Percentiles rank a stretch among this genome's conserved stretches.
phyloP scores from a whole-genome alignment of 1,140 invertebrate genomes.

The Drosophila eugracilis region DNA sequence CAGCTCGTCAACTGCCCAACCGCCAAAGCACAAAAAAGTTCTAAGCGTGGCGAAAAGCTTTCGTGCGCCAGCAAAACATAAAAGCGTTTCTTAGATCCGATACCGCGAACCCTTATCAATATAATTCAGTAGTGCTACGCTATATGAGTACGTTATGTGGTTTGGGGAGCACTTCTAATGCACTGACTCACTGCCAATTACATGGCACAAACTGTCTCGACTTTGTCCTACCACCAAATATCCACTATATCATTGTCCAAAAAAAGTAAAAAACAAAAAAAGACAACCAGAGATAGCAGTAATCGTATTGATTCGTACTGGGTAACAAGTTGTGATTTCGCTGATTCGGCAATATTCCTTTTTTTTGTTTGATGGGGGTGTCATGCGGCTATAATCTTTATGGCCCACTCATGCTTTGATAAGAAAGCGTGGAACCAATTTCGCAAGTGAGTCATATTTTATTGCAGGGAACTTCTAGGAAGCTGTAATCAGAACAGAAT shows the following conservation, averaged over 20 bases:
- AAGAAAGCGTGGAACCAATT: conserved; percentile 31
- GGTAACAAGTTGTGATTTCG: conserved; percentile 37
- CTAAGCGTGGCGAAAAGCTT: conserved; percentile 62
- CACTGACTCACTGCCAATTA: conserved; percentile 31
- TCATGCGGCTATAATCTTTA: conserved; percentile 38
- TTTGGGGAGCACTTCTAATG: conserved; percentile 10
- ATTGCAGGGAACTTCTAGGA: conserved; percentile 26
- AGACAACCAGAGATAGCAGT: conserved; percentile 8
- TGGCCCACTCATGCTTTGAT: conserved; percentile 42
- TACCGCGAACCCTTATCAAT: conserved; percentile 12
- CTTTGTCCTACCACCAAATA: conserved; percentile 39
- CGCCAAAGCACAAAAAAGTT: conserved; percentile 72
- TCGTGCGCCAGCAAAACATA: conserved; percentile 21
- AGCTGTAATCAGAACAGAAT: conserved; percentile 9
- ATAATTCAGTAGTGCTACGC: conserved; percentile 12
- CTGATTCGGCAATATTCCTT: conserved; percentile 44
- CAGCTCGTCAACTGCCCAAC: conserved; percentile 76
- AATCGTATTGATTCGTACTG: conserved; percentile 27
- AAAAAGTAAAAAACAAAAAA: background rate
- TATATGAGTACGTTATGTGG: conserved; percentile 9
- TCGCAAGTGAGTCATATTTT: conserved; percentile 22
- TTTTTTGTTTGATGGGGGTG: conserved; percentile 40
- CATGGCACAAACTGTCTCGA: conserved; percentile 11
- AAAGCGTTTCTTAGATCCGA: conserved; percentile 34
- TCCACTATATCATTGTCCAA: conserved; percentile 23